Base-by-base conservation (phyloP, 2,797 vertebrate species). In the Chaunax sp. region DNA sequence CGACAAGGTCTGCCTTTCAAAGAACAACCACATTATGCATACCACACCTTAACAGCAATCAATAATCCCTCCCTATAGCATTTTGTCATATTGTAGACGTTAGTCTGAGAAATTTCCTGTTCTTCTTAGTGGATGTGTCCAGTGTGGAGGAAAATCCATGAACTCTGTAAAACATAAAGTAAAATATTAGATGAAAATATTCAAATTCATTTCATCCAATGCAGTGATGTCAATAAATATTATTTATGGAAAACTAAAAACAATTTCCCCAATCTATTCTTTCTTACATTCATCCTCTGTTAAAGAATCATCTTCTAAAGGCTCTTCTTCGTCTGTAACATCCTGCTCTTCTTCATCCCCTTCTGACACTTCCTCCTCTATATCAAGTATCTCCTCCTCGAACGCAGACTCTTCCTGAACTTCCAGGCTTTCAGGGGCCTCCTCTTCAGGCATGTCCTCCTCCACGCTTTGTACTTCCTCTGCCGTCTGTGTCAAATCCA, bases 241-340 rank as follows among this genome's bases (percentile, higher is more conserved):
- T n/a, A n/a, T n/a, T 45, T 45, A 1, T 6, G 22, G 3, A 50
- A 50, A 9, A 11, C 33, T 35, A 11, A 35, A 28, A 26, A 18
- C 3, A 26, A 49, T 6, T 33, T 11, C 35, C n/a, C n/a, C n/a
- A n/a, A n/a, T n/a, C n/a, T 28, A 20, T 28, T 69, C 9, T 35
- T 2, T 84, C 89, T 87, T 77, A 91, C 87, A 89, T 80, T 92
- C 38, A 12, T 84, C 61, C 41, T 87, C 79, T 47, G 26, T 30
- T 20, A 30, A 65, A 58, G 20, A 25, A 33, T 83, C 3, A 9
- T 71, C 75, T 69, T 88, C 81, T 35, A 53, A 63, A 2, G 33
- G 44, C 46, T 69, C 80, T 11, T 67, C 81, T 38, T 6, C 79
- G 26, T 76, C 58, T 44, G 40, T 33, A 20, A 19, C 41, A 8